Base-by-base conservation (phyloP, 1,140 invertebrate species). In the Philopotamus ludificatus region DNA sequence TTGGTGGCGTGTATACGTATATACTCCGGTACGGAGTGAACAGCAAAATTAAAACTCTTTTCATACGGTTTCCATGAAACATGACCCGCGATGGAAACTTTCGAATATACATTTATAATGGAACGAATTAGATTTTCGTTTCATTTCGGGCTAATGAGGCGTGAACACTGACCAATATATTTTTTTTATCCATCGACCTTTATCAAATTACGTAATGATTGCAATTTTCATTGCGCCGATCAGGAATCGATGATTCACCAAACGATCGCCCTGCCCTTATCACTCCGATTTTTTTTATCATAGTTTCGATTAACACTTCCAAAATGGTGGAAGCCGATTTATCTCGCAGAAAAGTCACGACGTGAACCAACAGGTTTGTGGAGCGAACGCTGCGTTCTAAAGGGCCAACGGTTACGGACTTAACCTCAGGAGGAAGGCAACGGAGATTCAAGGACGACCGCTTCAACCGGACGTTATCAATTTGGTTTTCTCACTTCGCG, bases 381-480 rank as follows among this genome's bases (percentile, higher is more conserved):
- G 28, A 34, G 28, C 28, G n/a, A n/a, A 34, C 28, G 28, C 28
- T n/a, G n/a, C n/a, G n/a, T n/a, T n/a, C n/a, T n/a, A n/a, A 34
- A 34, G 28, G 28, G 28, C 28, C 28, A 12, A 34, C 28, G 4
- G 4, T 34, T 34, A n/a, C n/a, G 28, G 28, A 34, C 12, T 34
- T 12, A 34, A 34, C 28, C 4, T 4, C 4, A 34, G 23, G 28
- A 60, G 34, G 57, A 60, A 26, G 21, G 15, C 21, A n/a, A 10
- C 8, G 26, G 53, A 16, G 18, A 18, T 39, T 60, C 57, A 60
- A 60, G 57, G 57, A 60, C 57, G 57, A 60, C 57, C 57, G 22
- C 8, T 60, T 49, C 21, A 16, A 60, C 42, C 57, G 57, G 57
- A 60, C 57, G 57, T 60, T 60, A 60, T 60, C 57, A 60, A 60